Base-by-base conservation (phyloP, 53 echinoderm and acorn worm species). In the Holothuria leucospilota region DNA sequence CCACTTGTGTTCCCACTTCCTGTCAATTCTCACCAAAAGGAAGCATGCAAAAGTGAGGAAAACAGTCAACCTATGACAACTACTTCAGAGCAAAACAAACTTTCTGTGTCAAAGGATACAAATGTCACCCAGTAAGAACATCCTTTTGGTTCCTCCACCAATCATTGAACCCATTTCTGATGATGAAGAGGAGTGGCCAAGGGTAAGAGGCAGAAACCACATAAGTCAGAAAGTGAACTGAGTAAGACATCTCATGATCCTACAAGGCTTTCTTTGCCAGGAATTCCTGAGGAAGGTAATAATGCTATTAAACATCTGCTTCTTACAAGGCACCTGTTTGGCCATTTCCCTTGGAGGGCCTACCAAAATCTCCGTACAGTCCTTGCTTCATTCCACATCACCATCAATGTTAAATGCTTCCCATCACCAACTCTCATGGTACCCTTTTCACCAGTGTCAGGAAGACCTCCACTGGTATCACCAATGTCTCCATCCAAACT, bases 401-500 rank as follows among this genome's bases (percentile, higher is more conserved):
- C 86, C 90, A 16, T 92, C 92, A 59, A 68, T 82, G 58, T 41
- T 85, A 63, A 83, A 49, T 87, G 86, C 84, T 58, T 24, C 12
- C 87, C 87, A 87, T 93, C 96, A 24, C 91, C 96, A 74, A 90
- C 83, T 78, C 78, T 83, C 25, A 52, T 85, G 65, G 88, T 77
- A 39, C 91, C 86, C 29, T 91, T 84, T 28, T 84, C 89, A 29
- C 87, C 79, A 6, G 65, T 89, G 15, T 74, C 91, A 20, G 73
- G 86, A 62, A 84, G 77, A 68, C 86, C 91, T 25, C 92, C 94
- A 14, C 62, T 96, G 28, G 94, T 96, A 49, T 96, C 96, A 4
- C 96, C 96, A 18, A 96, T 96, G 89, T 82, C 91, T 14, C 96
- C 96, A 42, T 96, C 96, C 38, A 91, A 94, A 69, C 89, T 96